Conservation (phyloP, 2,113 vertebrate genomes). For the Ceyx cyanopectus region DNA sequence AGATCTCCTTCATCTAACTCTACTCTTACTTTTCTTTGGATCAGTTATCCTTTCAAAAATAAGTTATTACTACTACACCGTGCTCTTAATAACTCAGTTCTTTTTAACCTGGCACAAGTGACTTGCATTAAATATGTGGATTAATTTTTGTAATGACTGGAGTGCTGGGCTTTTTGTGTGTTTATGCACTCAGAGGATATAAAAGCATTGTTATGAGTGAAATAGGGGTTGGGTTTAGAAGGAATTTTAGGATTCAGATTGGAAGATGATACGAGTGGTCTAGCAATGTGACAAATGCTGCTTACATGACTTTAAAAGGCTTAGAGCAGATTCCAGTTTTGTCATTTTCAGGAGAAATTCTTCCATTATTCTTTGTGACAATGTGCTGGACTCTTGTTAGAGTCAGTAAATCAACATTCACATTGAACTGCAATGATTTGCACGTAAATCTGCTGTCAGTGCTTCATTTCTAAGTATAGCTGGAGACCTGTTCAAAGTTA, state of each 20-base stretch:
- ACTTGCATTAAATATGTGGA: background rate
- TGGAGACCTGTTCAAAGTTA: background rate
- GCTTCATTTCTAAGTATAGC: background rate
- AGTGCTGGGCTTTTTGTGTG: background rate
- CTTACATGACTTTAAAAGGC: constrained; percentile 9
- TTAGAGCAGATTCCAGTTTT: constrained; percentile 13
- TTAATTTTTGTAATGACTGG: background rate
- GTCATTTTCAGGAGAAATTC: background rate
- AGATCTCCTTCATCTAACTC: background rate
- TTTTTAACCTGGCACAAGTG: background rate
- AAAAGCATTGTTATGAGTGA: background rate
- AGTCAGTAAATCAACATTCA: background rate
- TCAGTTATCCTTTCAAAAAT: background rate
- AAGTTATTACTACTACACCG: background rate
- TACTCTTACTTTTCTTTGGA: background rate
- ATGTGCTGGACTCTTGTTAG: background rate
- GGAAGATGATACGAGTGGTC: background rate
- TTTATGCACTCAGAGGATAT: background rate
- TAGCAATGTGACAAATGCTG: background rate
- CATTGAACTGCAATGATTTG: background rate
- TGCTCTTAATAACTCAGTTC: background rate
- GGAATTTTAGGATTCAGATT: background rate
- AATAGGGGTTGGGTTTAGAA: background rate
- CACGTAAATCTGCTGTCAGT: background rate
- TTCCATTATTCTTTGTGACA: background rate